Evolutionary conservation across 2,888 invertebrate species (phyloP).

Genomic region (Lutraria lutraria): DNA sequence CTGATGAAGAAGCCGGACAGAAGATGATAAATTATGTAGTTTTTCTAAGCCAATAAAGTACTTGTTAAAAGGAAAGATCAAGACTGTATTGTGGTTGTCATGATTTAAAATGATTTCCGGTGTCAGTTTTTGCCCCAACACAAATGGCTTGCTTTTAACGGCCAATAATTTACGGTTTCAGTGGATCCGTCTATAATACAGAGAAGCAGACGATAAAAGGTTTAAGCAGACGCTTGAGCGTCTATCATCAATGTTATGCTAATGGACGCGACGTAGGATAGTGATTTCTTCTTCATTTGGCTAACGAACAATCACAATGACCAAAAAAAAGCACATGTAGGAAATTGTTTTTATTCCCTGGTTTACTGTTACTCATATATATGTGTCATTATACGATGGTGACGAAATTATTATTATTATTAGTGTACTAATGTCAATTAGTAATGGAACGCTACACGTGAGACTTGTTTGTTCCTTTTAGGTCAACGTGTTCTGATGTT

Average conservation of each 20-base stretch:
- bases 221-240: slow-evolving; percentile 9
- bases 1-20: neutral
- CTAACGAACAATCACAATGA: slow-evolving; percentile 24
- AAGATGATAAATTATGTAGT: neutral
- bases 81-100: neutral
- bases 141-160: slow-evolving; percentile 56
- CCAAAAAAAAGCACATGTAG: neutral
- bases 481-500: neutral
- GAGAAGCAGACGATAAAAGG: slow-evolving; percentile 12
- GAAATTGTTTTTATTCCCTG: neutral
- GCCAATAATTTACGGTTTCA: slow-evolving; percentile 54
- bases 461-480: neutral
- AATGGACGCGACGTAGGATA: neutral
- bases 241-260: slow-evolving; percentile 25
- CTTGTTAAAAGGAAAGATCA: neutral
- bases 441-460: neutral
- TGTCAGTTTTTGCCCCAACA: slow-evolving; percentile 38
- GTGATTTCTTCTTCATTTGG: slow-evolving; percentile 10
- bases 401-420: neutral
- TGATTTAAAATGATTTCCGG: slow-evolving; percentile 26
- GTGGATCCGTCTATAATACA: slow-evolving; percentile 46
- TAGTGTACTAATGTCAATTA: neutral
- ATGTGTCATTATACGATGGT: neutral
- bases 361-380: neutral
- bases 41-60: neutral